phyloP scores from a whole-genome alignment of 2,113 vertebrate genomes.

The Glaucidium brasilianum region DNA sequence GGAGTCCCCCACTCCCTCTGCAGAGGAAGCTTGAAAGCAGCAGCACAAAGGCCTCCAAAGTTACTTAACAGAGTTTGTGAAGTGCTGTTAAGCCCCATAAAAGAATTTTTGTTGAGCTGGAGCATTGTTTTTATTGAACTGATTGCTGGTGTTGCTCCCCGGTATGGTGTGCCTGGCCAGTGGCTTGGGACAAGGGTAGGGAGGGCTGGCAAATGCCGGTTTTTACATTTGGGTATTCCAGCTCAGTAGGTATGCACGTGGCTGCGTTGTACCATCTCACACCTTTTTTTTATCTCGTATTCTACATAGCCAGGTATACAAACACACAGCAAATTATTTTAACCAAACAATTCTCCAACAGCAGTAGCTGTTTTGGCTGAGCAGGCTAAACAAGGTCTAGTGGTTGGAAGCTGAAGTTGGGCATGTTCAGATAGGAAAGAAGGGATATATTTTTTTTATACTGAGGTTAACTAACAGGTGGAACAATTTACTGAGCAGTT shows the following conservation, averaged over 20 bases:
- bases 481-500: neutral
- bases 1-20: neutral
- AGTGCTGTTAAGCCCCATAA: constrained; percentile 35
- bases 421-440: neutral
- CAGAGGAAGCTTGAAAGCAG: neutral
- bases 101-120: neutral
- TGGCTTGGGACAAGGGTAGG: neutral
- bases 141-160: neutral
- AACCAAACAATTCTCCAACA: neutral
- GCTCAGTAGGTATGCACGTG: accelerated
- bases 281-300: neutral
- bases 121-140: neutral
- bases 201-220: neutral
- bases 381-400: neutral
- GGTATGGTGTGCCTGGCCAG: neutral
- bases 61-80: constrained; percentile 34
- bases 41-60: neutral
- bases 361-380: neutral
- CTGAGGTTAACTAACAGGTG: neutral
- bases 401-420: neutral
- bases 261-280: neutral
- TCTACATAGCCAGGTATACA: neutral
- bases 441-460: neutral
- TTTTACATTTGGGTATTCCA: neutral
- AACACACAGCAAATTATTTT: neutral